Evolutionary conservation across 2,113 vertebrate genomes (phyloP).

Genomic region (Lepisosteus oculatus): DNA sequence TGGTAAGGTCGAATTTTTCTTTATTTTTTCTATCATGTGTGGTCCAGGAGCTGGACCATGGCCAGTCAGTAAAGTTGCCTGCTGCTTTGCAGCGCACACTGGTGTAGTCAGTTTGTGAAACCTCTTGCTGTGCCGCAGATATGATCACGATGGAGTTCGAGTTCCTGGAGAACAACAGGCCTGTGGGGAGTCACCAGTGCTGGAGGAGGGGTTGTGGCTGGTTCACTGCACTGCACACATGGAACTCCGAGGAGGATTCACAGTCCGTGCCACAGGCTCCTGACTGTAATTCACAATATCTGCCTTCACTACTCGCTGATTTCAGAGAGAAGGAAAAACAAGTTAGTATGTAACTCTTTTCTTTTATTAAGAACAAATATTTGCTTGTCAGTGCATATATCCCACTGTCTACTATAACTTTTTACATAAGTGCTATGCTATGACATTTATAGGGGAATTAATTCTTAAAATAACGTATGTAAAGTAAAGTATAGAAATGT

Average conservation of each 20-base stretch:
- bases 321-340: slow-evolving; percentile 46
- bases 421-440: too few species aligned
- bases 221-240: slow-evolving; percentile 80
- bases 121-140: slow-evolving; percentile 35
- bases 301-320: slow-evolving; percentile 93
- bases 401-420: too few species aligned
- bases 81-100: slow-evolving; percentile 28
- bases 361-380: too few species aligned
- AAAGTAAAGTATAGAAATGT: too few species aligned
- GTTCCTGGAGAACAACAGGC: slow-evolving; percentile 34
- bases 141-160: slow-evolving; percentile 48
- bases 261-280: slow-evolving; percentile 79
- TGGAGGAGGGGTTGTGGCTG: not conserved
- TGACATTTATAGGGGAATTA: too few species aligned
- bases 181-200: slow-evolving; percentile 7
- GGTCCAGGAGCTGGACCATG: slow-evolving; percentile 19
- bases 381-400: too few species aligned
- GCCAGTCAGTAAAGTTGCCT: slow-evolving; percentile 35
- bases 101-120: slow-evolving; percentile 30
- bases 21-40: slow-evolving; percentile 14
- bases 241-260: slow-evolving; percentile 87
- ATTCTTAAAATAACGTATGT: too few species aligned
- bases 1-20: not conserved
- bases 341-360: slow-evolving; percentile 20
- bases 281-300: slow-evolving; percentile 99